Base-by-base conservation (phyloP, 2,888 invertebrate genomes). In the Coleophora deauratella region DNA sequence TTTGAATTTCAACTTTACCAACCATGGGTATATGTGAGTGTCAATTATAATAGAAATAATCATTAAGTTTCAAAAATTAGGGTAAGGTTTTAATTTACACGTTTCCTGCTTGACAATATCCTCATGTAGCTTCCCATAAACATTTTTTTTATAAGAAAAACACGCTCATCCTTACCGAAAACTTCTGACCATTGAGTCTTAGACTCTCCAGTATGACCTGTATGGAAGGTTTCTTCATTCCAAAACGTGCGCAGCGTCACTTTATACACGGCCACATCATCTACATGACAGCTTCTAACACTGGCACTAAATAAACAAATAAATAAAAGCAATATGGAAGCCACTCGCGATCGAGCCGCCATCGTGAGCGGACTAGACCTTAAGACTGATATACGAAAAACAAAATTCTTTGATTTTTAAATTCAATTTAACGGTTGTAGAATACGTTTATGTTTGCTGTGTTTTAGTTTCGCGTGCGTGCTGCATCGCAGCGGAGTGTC, bases 161-260 rank as follows among this genome's bases (percentile, higher is more conserved):
- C n/a, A n/a, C n/a, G n/a, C n/a, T 13, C 2, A 39, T 38, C 88
- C 94, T 91, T 73, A 97, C 97, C 97, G 68, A 96, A 89, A 51
- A 95, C 90, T 72, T 93, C 92, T 58, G 96, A 95, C 93, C 96
- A 97, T 69, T 97, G 96, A 9, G 97, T 96, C 42, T 93, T 92
- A 8, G 96, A 96, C 90, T 93, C 93, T 63, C 91, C 91, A 0
- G 97, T 96, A 74, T 94, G 97, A 76, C 96, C 96, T 71, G 95
- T 95, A 10, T 96, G 96, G 72, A 97, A 97, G 50, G 89, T 87
- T 50, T 93, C 91, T 59, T 93, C 90, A 58, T 93, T 93, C 97
- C 97, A 97, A 66, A 93, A 89, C 57, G 94, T 95, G 63, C 92
- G 91, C 73, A 97, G 80, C 51, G 92, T 91, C 69, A 96, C 92